Evolutionary conservation across 2,888 invertebrate species (phyloP), one percentile per base, ranked within the genome.

Genomic region (Thera obeliscata): DNA sequence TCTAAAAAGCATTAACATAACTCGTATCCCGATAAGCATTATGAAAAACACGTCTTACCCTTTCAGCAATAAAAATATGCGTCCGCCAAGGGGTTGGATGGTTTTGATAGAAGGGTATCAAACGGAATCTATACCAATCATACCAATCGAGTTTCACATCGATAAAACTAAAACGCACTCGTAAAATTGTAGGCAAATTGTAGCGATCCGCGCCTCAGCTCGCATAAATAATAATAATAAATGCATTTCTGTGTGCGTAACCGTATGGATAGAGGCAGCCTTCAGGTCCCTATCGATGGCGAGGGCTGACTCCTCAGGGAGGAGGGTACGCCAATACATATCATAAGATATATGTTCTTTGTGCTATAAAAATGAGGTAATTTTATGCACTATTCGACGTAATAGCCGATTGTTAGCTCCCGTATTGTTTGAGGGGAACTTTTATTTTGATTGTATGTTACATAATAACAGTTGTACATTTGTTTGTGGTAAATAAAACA

Each of bases 141-240:
- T 91, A 81, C 78, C 79, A 87, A 91, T 91, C 83, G 87, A 89
- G 86, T 90, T 87, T 81, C 76, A 80, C 80, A 79, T 83, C 84
- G 76, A 90, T 91, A 90, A 91, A 90, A 88, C 82, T 89, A 87
- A 90, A 88, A 82, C 78, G 80, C 70, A 77, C 78, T 85, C 88
- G 80, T 91, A 91, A 91, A 89, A 83, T 83, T 83, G 82, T 87
- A 83, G 78, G 75, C 81, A 83, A 88, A 90, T 87, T 87, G 87
- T 82, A 81, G 81, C 85, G 83, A 77, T 89, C 87, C 74, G 66
- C 88, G 86, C 87, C 85, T 84, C 70, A 69, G 70, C 76, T 74
- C 71, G 73, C 82, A 83, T 88, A 88, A 87, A 89, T 90, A 90
- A 91, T 89, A 90, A 90, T 85, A 87, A 87, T 85, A 86, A 86